These are phyloP conservation scores for Pseudobourletiella spinata DNA, from an alignment of 1,140 invertebrate species.

Conservation along the genomic window DNA sequence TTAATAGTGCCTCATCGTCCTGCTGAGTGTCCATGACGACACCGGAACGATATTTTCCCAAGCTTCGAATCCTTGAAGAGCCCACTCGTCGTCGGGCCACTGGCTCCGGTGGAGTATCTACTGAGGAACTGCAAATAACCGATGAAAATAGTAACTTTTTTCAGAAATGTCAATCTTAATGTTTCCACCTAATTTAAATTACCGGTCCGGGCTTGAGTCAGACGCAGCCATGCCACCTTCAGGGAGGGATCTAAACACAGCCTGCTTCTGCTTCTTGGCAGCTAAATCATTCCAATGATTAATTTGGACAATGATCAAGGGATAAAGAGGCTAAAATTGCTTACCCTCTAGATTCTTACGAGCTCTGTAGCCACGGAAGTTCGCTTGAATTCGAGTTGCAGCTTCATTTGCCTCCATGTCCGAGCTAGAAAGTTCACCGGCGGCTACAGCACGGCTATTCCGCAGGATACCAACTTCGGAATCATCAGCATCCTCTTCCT, in stretches of 20 bases:
- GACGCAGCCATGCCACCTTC: too few species aligned
- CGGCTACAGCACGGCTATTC: background rate
- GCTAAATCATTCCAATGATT: too few species aligned
- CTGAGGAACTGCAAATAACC: background rate
- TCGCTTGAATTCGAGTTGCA: constrained; percentile 64
- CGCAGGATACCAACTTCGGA: background rate
- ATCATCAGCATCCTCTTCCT: background rate
- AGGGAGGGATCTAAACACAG: too few species aligned
- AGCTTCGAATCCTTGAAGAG: background rate
- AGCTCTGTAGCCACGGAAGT: constrained; percentile 59
- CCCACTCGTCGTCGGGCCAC: background rate
- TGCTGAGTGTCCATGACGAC: background rate
- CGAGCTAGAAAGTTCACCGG: background rate
- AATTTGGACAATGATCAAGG: too few species aligned
- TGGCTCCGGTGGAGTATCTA: background rate
- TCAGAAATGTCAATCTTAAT: background rate
- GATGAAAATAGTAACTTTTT: background rate
- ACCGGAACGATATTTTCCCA: constrained; percentile 1
- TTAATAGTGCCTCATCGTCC: background rate
- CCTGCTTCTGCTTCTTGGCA: too few species aligned
- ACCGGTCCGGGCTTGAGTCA: too few species aligned
- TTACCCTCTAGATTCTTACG: constrained; percentile 57
- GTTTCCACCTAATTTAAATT: too few species aligned
- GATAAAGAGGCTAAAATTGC: too few species aligned
- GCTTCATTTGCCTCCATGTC: constrained; percentile 40